Conservation (phyloP, 2,797 vertebrate species). For the Takifugu rubripes region DNA sequence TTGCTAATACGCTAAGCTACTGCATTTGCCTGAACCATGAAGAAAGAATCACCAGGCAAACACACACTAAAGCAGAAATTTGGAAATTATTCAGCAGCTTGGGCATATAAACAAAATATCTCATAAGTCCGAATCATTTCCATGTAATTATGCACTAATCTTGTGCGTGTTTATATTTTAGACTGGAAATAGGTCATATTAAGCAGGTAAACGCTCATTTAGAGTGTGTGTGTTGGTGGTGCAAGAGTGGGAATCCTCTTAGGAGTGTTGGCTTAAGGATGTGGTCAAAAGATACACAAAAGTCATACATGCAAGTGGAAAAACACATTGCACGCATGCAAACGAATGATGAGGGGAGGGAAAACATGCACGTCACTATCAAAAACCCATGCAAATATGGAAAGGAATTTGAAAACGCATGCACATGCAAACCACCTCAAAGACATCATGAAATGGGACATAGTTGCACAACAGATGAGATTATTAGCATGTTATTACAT, state of each 20-base stretch:
- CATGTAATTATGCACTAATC: too few relatives aligned
- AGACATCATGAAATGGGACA: not conserved
- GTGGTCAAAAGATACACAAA: conserved; percentile 40
- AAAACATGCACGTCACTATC: not conserved
- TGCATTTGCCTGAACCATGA: conserved; percentile 16
- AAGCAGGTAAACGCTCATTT: conserved; percentile 23
- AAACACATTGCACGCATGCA: not conserved
- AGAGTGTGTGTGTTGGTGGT: conserved; percentile 4
- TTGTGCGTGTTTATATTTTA: not conserved
- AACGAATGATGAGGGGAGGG: conserved; percentile 1
- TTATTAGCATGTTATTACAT: too few relatives aligned
- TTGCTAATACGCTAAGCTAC: conserved; percentile 16
- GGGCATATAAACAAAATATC: not conserved
- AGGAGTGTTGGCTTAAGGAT: conserved; percentile 47
- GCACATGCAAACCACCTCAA: not conserved
- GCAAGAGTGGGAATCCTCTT: conserved; percentile 52
- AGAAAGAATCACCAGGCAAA: not conserved
- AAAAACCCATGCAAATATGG: not conserved
- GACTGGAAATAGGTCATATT: conserved; percentile 2
- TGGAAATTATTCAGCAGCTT: not conserved
- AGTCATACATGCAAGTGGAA: conserved; percentile 17
- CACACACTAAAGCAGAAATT: not conserved
- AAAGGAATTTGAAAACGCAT: too few relatives aligned
- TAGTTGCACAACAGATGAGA: not conserved
- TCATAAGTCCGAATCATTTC: too few relatives aligned